Base-by-base conservation (phyloP, 2,113 vertebrate genomes). In the Carassius carassius region DNA sequence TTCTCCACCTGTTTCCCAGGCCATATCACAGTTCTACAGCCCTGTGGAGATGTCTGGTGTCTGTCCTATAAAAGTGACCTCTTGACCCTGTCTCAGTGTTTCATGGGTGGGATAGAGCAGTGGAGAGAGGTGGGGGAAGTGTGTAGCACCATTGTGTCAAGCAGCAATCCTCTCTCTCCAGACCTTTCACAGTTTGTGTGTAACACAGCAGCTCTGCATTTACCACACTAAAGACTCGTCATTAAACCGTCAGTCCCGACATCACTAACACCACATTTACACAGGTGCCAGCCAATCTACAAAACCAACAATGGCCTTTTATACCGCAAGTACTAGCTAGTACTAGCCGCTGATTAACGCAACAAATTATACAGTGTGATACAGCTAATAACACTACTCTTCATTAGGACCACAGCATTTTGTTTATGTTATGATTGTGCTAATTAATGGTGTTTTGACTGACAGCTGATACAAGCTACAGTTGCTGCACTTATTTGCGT, bases 111-210 rank as follows among this genome's bases (percentile, higher is more conserved):
- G 49, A 88, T 56, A 83, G 84, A 85, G 60, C 56, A 82, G 85
- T 70, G 82, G 87, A 56, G 75, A 88, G 87, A 86, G 69, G 44
- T 77, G 81, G 82, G 51, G 51, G 21, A 78, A 75, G 5, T 86
- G 89, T 91, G 92, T 89, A 86, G 86, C 85, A 76, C 14, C 78
- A 89, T 92, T 91, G 89, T 91, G 86, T 82, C 2, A 84, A 58
- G 58, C 83, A 44, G 51, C 60, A 67, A 72, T 70, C 13, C 78
- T 58, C 74, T 32, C 60, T 62, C 19, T 23, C 9, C 76, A 78
- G 32, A 29, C 29, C 14, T 80, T 80, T 80, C 60, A 65, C 85
- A 85, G 85, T 83, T 79, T 86, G 12, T 3, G 29, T 72, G 17
- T 51, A 76, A 54, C 81, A 79, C 83, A 86, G 81, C 9, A 25